phyloP scores from a whole-genome alignment of 1,140 invertebrate genomes.

The Drosophila virilis region DNA sequence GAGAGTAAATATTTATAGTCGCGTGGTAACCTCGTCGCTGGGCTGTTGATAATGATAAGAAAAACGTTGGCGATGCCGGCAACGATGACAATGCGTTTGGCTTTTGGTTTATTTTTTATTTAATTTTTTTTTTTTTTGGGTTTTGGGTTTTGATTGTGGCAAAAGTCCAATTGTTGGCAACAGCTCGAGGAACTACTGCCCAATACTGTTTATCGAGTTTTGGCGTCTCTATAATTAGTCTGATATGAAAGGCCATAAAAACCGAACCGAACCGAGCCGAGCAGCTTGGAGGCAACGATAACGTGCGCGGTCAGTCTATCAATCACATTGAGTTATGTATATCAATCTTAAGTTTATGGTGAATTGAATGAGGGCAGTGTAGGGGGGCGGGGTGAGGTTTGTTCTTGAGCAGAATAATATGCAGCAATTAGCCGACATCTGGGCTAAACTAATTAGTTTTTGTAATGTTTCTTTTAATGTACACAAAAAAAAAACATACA shows the following conservation, averaged over 20 bases:
- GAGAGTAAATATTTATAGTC: constrained; percentile 79
- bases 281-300: constrained; percentile 15
- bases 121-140: constrained; percentile 45
- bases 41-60: constrained; percentile 62
- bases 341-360: constrained; percentile 17
- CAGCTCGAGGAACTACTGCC: constrained; percentile 22
- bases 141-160: constrained; percentile 35
- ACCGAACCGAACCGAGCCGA: constrained; percentile 32
- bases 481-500: neutral
- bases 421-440: constrained; percentile 50
- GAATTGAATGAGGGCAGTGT: neutral
- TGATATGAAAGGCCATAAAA: constrained; percentile 72
- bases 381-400: neutral
- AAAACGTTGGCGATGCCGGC: constrained; percentile 32
- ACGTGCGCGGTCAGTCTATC: constrained; percentile 43
- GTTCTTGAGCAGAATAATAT: constrained; percentile 13
- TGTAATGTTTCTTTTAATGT: constrained; percentile 2
- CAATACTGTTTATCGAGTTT: constrained; percentile 59
- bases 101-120: neutral
- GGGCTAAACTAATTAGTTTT: constrained; percentile 50
- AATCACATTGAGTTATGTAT: constrained; percentile 37
- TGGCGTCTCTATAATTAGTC: constrained; percentile 67
- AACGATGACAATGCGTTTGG: constrained; percentile 42
- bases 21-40: constrained; percentile 73
- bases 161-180: constrained; percentile 61